Evolutionary conservation across 2,888 invertebrate genomes (phyloP).

Genomic region (Nomada fucata): DNA sequence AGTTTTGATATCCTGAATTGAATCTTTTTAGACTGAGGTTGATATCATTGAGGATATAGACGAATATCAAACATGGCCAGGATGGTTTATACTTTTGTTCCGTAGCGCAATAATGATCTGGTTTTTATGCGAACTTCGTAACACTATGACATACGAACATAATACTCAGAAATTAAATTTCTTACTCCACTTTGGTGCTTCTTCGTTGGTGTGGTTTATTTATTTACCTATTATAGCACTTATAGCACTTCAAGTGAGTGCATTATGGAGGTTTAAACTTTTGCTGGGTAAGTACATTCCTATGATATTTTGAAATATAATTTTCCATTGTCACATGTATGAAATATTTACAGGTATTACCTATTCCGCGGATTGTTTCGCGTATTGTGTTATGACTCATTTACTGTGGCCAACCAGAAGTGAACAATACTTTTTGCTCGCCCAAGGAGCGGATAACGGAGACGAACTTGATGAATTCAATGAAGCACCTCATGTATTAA

Average conservation of each 20-base stretch:
- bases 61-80: conserved; percentile 99
- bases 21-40: conserved; percentile 92
- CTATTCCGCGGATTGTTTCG: conserved; percentile 97
- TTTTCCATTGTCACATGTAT: neutral
- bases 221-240: conserved; percentile 97
- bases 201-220: conserved; percentile 99
- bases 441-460: conserved; percentile 85
- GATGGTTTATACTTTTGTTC: conserved; percentile 95
- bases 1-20: neutral
- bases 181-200: conserved; percentile 97
- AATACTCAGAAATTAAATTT: conserved; percentile 95
- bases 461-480: conserved; percentile 96
- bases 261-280: conserved; percentile 97
- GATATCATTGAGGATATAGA: conserved; percentile 98
- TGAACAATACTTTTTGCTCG: conserved; percentile 94
- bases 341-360: conserved; percentile 91
- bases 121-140: conserved; percentile 92
- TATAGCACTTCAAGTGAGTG: conserved; percentile 96
- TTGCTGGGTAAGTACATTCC: conserved; percentile 89
- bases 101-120: conserved; percentile 94
- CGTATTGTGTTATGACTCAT: conserved; percentile 97
- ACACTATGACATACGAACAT: conserved; percentile 92
- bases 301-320: neutral
- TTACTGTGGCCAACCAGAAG: conserved; percentile 97
- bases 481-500: conserved; percentile 94